Percentiles rank a stretch among this genome's conserved stretches.
These are phyloP conservation scores for Egretta garzetta DNA, from an alignment of 2,113 vertebrate species.

Conservation along the genomic window DNA sequence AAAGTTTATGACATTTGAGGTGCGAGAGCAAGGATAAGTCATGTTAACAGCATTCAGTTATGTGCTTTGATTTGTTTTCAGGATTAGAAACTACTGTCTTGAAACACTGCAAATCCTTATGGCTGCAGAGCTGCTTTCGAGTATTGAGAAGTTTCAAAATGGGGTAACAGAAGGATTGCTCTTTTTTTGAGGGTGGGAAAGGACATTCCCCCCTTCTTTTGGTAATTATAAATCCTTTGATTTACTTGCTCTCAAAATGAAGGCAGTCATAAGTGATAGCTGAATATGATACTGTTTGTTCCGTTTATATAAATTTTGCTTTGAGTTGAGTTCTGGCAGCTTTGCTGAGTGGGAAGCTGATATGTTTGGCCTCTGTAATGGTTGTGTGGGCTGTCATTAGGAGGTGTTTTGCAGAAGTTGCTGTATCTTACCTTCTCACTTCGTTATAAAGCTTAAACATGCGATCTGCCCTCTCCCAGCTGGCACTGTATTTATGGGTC, in stretches of 20 bases:
- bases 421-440: constrained; percentile 66
- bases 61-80: neutral
- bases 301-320: constrained; percentile 59
- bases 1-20: neutral
- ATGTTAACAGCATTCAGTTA: neutral
- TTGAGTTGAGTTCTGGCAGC: constrained; percentile 61
- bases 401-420: constrained; percentile 67
- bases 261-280: constrained; percentile 24
- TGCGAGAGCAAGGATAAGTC: neutral
- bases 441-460: constrained; percentile 44
- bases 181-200: constrained; percentile 1
- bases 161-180: neutral
- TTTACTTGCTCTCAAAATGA: constrained; percentile 18
- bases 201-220: neutral
- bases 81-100: neutral
- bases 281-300: constrained; percentile 60
- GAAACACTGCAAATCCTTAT: neutral
- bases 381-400: constrained; percentile 70
- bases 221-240: neutral
- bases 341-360: constrained; percentile 69
- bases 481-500: constrained; percentile 39
- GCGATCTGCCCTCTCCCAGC: constrained; percentile 56
- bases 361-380: constrained; percentile 69
- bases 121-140: neutral
- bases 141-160: neutral